Base-by-base conservation (phyloP, 2,888 invertebrate species). In the Polymixis lichenea region DNA sequence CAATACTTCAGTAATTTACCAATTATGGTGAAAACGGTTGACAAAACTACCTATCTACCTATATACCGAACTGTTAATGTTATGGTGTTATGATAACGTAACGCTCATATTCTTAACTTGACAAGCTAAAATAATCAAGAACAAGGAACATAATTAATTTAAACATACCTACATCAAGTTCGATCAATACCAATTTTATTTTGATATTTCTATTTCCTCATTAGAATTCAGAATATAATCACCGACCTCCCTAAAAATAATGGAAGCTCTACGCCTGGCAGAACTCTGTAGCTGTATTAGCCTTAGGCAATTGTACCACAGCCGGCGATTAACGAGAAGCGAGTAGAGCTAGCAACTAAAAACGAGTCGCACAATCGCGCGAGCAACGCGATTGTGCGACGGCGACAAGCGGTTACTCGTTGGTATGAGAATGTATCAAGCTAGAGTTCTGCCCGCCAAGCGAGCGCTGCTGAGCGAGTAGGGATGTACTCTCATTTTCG, bases 71-170 rank as follows among this genome's bases (percentile, higher is more conserved):
- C 19, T 5, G 13, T 55, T 46, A 25, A 77, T 68, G 15, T 22
- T 25, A 17, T 25, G 17, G 7, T 25, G 46, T 58, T 56, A 65
- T 25, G 68, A 32, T 55, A 46, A 46, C 32, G 53, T 69, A 32
- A 28, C 53, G 61, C 55, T 61, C 7, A 32, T 68, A 68, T 61
- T 49, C n/a, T 56, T 43, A 6, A 8, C 28, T 64, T 72, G 43
- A 56, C 13, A 53, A 28, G 49, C 11, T 28, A 46, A 38, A 61
- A 60, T 62, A 49, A 62, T 78, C n/a, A 15, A 78, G 32, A 22
- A 4, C 32, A 78, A 15, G 13, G 17, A 79, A 32, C 11, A 64
- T 22, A 71, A 51, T 78, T 28, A 70, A 62, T 49, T 49, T 51
- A 58, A 28, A 46, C 32, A 53, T 15, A 43, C 22, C 13, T 70